Percentiles rank a stretch among this genome's conserved stretches.
phyloP scores from a whole-genome alignment of 2,888 invertebrate genomes.

The Lucinisca nassula region DNA sequence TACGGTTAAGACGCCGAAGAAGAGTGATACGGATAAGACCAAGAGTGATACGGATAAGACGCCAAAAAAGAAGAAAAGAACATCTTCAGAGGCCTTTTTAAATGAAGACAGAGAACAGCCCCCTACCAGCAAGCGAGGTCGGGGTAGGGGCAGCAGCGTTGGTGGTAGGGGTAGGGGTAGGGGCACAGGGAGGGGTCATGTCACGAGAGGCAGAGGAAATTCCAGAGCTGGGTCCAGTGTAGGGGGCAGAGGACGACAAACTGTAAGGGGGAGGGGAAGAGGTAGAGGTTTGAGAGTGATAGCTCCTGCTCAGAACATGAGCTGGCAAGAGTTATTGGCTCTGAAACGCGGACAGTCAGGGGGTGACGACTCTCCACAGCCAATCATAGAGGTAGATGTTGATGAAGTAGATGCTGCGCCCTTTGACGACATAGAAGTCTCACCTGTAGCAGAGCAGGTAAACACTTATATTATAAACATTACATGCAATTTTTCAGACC shows the following conservation, averaged over 20 bases:
- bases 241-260: neutral
- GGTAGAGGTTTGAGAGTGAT: neutral
- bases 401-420: too few species aligned
- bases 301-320: neutral
- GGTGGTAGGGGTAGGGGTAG: neutral
- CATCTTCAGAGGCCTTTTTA: neutral
- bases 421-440: too few species aligned
- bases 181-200: neutral
- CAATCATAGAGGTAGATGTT: neutral
- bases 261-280: neutral
- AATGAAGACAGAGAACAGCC: neutral
- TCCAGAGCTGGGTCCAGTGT: neutral
- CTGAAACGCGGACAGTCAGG: neutral
- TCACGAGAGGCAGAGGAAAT: neutral
- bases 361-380: neutral
- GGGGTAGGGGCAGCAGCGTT: neutral
- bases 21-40: neutral
- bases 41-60: neutral
- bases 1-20: too few species aligned
- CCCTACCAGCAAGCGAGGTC: neutral
- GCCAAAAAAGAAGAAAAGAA: neutral
- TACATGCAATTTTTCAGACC: too few species aligned
- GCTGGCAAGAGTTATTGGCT: neutral
- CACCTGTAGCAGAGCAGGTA: too few species aligned
- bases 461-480: too few species aligned